Percentiles rank a stretch among this genome's conserved stretches.
phyloP scores from a whole-genome alignment of 2,113 vertebrate species.

The Protobothrops mucrosquamatus region DNA sequence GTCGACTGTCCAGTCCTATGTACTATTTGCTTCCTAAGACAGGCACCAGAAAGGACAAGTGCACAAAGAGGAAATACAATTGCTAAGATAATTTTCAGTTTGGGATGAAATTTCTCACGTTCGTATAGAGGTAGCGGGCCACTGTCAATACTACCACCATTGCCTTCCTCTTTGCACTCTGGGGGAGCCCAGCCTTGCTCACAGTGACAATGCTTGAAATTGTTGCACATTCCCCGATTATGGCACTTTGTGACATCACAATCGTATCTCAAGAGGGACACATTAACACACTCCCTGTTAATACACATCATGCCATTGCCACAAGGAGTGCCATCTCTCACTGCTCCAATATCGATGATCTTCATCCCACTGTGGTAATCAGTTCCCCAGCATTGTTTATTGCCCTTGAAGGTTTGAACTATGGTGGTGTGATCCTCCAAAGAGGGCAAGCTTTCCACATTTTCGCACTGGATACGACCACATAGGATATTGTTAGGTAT shows the following conservation, averaged over 20 bases:
- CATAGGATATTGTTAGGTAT: conserved; percentile 4
- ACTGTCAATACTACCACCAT: conserved; percentile 84
- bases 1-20: neutral
- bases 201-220: conserved; percentile 85
- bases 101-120: neutral
- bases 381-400: conserved; percentile 12
- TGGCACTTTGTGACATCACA: conserved; percentile 24
- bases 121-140: conserved; percentile 66
- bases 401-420: conserved; percentile 8
- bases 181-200: conserved; percentile 75
- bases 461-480: conserved; percentile 39
- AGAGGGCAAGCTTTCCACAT: conserved; percentile 6
- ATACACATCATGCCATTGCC: neutral
- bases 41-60: neutral
- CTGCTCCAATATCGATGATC: neutral
- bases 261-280: neutral
- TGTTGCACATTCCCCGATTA: conserved; percentile 78
- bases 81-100: neutral
- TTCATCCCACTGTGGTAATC: neutral
- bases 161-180: conserved; percentile 71
- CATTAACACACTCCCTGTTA: rapidly evolving
- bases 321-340: conserved; percentile 26
- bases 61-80: neutral
- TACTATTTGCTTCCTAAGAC: neutral
- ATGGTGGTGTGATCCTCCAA: conserved; percentile 20